phyloP scores from a whole-genome alignment of 2,797 vertebrate genomes.

The Oreonectes daqikongensis region DNA sequence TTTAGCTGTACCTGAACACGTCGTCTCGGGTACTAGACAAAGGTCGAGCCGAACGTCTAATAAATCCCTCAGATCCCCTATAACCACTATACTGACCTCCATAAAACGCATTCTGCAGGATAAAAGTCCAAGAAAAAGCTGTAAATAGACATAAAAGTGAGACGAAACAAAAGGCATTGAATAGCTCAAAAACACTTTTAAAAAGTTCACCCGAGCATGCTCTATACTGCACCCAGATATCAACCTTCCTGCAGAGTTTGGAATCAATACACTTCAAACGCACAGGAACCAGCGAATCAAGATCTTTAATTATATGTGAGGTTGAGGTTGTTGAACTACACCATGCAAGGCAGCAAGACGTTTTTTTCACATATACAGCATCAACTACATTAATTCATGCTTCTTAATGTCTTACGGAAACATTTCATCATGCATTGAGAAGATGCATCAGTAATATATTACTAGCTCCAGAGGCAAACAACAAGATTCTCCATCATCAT shows the following conservation, averaged over 20 bases:
- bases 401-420: background rate
- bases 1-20: slow-evolving; percentile 68
- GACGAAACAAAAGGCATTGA: slow-evolving; percentile 30
- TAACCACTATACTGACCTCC: slow-evolving; percentile 39
- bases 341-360: background rate
- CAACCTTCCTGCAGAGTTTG: background rate
- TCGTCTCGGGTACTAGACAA: slow-evolving; percentile 63
- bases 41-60: slow-evolving; percentile 60
- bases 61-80: slow-evolving; percentile 64
- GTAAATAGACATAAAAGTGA: slow-evolving; percentile 44
- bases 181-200: slow-evolving; percentile 25
- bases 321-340: too few species aligned
- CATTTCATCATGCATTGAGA: too few species aligned
- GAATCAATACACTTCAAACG: slow-evolving; percentile 6
- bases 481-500: slow-evolving; percentile 71
- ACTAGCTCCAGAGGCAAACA: slow-evolving; percentile 60
- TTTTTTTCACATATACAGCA: too few species aligned
- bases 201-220: background rate
- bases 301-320: too few species aligned
- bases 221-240: background rate
- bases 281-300: slow-evolving; percentile 7
- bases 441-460: slow-evolving; percentile 70
- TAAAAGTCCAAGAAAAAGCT: slow-evolving; percentile 30
- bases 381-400: background rate
- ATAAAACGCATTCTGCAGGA: slow-evolving; percentile 35